These are phyloP conservation scores for Petrocephalus sullivani DNA, from an alignment of 2,797 vertebrate genomes.

Conservation along the genomic window DNA sequence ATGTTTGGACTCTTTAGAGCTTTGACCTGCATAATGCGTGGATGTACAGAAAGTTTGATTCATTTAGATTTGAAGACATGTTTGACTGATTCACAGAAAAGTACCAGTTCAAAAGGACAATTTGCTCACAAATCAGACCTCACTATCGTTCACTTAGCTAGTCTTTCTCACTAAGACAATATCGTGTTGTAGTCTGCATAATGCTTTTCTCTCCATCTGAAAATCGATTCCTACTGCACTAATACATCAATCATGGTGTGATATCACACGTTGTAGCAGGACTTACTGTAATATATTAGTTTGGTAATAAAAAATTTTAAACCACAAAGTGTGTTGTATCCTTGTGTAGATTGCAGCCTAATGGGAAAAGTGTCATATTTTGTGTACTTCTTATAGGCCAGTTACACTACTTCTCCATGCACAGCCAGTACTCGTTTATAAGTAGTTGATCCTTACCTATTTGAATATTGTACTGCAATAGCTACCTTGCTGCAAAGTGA, in stretches of 20 bases:
- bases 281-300: neutral
- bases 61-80: neutral
- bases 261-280: neutral
- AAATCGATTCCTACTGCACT: neutral
- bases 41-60: neutral
- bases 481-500: conserved; percentile 36
- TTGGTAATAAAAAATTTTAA: neutral
- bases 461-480: neutral
- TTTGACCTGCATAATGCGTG: neutral
- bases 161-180: too few relatives aligned
- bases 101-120: neutral
- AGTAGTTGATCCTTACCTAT: neutral
- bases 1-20: neutral
- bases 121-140: too few relatives aligned
- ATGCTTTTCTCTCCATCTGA: neutral
- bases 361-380: neutral
- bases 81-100: neutral
- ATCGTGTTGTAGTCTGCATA: neutral
- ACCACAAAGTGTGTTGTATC: neutral
- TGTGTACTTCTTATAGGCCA: neutral
- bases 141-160: too few relatives aligned
- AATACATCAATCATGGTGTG: neutral
- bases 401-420: neutral
- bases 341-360: neutral
- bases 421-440: neutral